Base-by-base conservation (phyloP, 2,888 invertebrate species). In the Tubiluchus corallicola region DNA sequence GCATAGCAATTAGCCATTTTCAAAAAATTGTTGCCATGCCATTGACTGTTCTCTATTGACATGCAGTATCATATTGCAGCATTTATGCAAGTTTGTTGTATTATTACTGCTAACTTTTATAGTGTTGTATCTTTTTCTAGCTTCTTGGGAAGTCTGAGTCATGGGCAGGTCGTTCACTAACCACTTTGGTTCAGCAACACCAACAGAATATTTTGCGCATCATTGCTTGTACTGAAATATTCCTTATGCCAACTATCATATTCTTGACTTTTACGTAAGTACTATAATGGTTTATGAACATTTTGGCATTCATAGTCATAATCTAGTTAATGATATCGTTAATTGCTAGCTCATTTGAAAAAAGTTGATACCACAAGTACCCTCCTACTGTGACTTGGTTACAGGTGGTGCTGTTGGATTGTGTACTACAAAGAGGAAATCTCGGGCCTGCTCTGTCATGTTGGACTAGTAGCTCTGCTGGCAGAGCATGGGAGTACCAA, bases 181-280 rank as follows among this genome's bases (percentile, higher is more conserved):
- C 88, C 60, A 81, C 81, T 1, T 68, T 92, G 59, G 79, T 92
- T 44, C 87, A 90, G 68, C 79, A 80, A 59, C 85, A 92, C 63
- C 83, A 90, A 43, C 71, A 79, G 20, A 85, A 82, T 60, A 83
- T 96, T 53, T 71, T 96, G 50, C 77, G 87, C 57, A 74, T 84
- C 47, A 82, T 90, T 44, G 87, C 94, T 20, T 79, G 88, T 57
- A 79, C 82, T 0, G 98, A 98, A 70, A 92, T 98, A 45, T 69
- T 72, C 54, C 59, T 74, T 21, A 70, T 74, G 67, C 72, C 73
- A 9, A 62, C 70, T 20, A 58, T 69, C 20, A 53, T 74, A 37
- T 55, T 72, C 19, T 66, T 70, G 56, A 63, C 72, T n/a, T 76
- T 96, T 51, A 73, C 77, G 90, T 94, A 70, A 77, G 81, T 78